These are phyloP conservation scores for Aspidoscelis tigris DNA, from an alignment of 2,113 vertebrate species.

Conservation along the genomic window DNA sequence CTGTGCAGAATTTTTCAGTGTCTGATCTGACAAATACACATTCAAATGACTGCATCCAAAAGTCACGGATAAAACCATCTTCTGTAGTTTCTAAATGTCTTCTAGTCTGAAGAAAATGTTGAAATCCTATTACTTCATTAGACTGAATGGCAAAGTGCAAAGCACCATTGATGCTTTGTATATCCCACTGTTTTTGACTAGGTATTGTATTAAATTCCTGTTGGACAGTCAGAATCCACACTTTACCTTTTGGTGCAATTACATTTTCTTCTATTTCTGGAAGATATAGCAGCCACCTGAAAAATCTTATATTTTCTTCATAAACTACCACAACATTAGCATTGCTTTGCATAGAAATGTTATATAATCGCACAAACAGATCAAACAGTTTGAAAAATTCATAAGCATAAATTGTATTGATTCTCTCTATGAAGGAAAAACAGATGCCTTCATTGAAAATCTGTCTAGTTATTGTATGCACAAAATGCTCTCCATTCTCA, in stretches of 20 bases:
- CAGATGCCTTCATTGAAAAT: not conserved
- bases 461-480: not conserved
- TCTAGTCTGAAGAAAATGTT: not conserved
- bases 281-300: not conserved
- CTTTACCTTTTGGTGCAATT: not conserved
- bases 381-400: accelerated
- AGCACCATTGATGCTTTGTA: not conserved
- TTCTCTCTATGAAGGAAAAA: conserved; percentile 11
- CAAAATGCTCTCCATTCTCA: conserved; percentile 3
- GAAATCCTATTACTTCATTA: conserved; percentile 15
- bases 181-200: not conserved
- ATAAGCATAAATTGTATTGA: not conserved
- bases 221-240: conserved; percentile 1
- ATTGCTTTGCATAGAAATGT: not conserved
- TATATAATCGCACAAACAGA: not conserved
- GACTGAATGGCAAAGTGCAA: conserved; percentile 7
- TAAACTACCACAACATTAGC: not conserved
- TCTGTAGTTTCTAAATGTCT: not conserved
- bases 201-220: not conserved
- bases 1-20: not conserved
- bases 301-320: not conserved
- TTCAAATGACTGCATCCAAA: not conserved
- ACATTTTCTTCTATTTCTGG: not conserved
- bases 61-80: conserved; percentile 15
- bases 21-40: not conserved